phyloP scores from a whole-genome alignment of 2,888 invertebrate genomes.

The Agrochola macilenta region DNA sequence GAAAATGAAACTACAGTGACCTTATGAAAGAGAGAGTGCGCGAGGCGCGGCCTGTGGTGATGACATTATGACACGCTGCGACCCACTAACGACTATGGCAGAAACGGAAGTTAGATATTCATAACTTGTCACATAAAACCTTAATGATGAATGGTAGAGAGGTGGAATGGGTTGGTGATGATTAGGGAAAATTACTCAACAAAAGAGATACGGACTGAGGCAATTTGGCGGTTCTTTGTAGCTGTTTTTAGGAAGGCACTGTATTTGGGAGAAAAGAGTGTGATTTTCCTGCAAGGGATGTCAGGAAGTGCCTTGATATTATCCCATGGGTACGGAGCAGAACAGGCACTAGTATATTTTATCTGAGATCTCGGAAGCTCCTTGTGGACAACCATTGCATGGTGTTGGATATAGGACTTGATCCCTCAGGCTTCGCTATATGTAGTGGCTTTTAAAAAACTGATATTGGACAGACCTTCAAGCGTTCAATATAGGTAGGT shows the following conservation, averaged over 20 bases:
- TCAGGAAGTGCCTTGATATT: neutral
- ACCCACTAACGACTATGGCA: conserved; percentile 45
- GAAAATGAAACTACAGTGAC: conserved; percentile 43
- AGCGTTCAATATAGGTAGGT: neutral
- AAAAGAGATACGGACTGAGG: neutral
- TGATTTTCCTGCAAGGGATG: neutral
- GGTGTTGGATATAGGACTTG: no score
- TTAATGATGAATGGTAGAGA: neutral
- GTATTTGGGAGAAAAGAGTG: neutral
- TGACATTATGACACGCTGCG: conserved; percentile 47
- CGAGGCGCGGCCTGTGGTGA: conserved; percentile 33
- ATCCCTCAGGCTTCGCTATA: neutral
- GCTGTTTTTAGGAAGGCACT: neutral
- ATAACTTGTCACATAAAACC: conserved; percentile 2
- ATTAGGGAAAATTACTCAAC: neutral
- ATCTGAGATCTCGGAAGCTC: neutral
- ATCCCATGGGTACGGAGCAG: neutral
- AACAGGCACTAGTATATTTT: neutral
- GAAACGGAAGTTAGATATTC: conserved; percentile 29
- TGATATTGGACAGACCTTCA: neutral
- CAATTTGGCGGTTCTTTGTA: neutral
- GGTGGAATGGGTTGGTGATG: neutral
- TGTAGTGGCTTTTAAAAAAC: neutral
- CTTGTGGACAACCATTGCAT: no score
- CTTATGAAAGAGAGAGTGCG: conserved; percentile 67